Evolutionary conservation across 2,797 vertebrate species (phyloP).

Genomic region (Tenualosa ilisha): DNA sequence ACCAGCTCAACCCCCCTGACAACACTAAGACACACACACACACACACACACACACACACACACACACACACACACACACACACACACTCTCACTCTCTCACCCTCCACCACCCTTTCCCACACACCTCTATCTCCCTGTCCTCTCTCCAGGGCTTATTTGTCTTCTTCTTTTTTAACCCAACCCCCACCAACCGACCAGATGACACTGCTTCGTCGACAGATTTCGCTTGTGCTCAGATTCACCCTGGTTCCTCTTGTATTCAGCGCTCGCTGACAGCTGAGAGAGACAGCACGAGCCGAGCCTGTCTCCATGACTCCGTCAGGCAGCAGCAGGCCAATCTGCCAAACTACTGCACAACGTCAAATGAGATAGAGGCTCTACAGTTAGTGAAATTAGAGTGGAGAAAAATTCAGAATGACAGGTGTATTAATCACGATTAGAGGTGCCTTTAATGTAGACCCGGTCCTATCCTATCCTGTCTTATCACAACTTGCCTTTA

Average conservation of each 20-base stretch:
- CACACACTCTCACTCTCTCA: not conserved
- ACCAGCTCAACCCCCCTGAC: not conserved
- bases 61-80: no score
- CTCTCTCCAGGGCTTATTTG: conserved; percentile 10
- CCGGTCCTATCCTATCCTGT: not conserved
- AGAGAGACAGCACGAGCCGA: not conserved
- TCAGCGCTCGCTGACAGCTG: not conserved
- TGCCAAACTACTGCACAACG: not conserved
- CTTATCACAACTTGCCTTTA: not conserved
- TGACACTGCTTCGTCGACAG: conserved; percentile 11
- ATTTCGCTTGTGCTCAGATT: not conserved
- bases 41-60: no score
- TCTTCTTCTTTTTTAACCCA: not conserved
- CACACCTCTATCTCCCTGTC: not conserved
- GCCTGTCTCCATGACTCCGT: not conserved
- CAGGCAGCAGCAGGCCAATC: not conserved
- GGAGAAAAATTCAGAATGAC: not conserved
- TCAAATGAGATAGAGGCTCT: not conserved
- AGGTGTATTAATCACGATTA: not conserved
- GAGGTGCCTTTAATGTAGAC: not conserved
- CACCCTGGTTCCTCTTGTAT: not conserved
- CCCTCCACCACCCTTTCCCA: not conserved
- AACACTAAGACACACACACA: no score
- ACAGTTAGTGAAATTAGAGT: not conserved
- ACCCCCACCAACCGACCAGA: conserved; percentile 6